These are phyloP conservation scores for Lacerta agilis DNA, from an alignment of 2,797 vertebrate genomes.

Conservation along the genomic window DNA sequence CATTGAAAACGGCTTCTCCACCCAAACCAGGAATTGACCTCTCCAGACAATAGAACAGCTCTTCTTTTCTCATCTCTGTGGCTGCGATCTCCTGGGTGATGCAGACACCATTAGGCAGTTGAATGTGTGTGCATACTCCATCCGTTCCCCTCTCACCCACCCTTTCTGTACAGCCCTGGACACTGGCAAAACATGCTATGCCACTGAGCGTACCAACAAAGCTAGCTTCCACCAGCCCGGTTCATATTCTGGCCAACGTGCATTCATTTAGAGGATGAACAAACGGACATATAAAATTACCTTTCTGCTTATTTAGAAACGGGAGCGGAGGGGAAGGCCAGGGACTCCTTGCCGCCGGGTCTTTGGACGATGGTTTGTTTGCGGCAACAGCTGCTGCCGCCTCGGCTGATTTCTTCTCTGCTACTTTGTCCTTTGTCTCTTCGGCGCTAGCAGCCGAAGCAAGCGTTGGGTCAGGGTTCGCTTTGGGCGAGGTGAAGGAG, in stretches of 20 bases:
- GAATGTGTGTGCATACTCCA: too few species aligned
- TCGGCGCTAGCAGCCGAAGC: conserved; percentile 70
- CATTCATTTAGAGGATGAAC: neutral
- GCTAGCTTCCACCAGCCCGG: conserved; percentile 13
- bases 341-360: conserved; percentile 52
- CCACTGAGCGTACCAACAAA: neutral
- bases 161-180: too few species aligned
- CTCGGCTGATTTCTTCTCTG: conserved; percentile 71
- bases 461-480: conserved; percentile 72
- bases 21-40: too few species aligned
- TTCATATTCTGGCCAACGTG: neutral
- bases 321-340: conserved; percentile 69
- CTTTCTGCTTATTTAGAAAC: conserved; percentile 90
- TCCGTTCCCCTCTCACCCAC: too few species aligned
- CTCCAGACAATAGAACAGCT: too few species aligned
- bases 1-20: too few species aligned
- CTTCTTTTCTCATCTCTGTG: too few species aligned
- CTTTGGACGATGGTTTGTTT: conserved; percentile 65
- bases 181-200: too few species aligned
- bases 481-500: conserved; percentile 76
- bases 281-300: conserved; percentile 74
- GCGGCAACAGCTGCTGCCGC: conserved; percentile 65
- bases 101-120: too few species aligned
- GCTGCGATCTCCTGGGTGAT: too few species aligned
- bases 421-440: conserved; percentile 59